Evolutionary conservation across 1,140 invertebrate species (phyloP), one percentile per base, ranked within the genome.

Genomic region (Aleiodes sp.): DNA sequence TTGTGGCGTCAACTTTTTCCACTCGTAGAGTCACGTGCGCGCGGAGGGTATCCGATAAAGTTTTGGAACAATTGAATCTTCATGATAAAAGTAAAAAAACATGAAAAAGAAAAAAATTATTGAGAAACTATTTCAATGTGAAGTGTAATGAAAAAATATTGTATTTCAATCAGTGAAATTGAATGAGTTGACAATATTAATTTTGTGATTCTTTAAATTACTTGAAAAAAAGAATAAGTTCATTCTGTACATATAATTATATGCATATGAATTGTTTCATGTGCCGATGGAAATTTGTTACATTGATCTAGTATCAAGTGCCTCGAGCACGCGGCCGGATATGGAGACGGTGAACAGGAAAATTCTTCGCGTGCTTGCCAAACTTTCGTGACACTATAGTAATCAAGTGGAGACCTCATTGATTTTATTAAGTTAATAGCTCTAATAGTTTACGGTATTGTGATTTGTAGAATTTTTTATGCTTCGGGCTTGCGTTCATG

Each of bases 1-100:
- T 82, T 81, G 82, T 78, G 78, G 75, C 81, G 80, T 74, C 74
- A 82, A 77, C 76, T 77, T 76, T 24, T 56, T n/a, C 29, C 59
- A 39, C 60, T 24, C 31, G 10, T 19, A 61, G 57, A 19, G 19
- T 62, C 46, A 57, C 61, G 60, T 59, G 41, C 41, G 12, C 43
- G 16, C 46, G 41, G 1, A 21, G 24, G 35, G 26, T 52, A 52
- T 37, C 73, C 70, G 65, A 16, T 16, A 35, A 69, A 21, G 33
- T 21, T 26, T 60, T 46, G 6, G 4, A 46, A 43, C 10, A 31
- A 57, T 14, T 56, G 1, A 19, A 24, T 19, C 12, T 0, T 9
- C 28, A 41, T 41, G 35, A 26, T 10, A 4, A 4, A 35, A 63
- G 21, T 37, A 24, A n/a, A n/a, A n/a, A n/a, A n/a, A n/a, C n/a